Percentiles rank a stretch among this genome's conserved stretches.
Conservation (phyloP, 2,113 vertebrate species). For the Gnathonemus echidnorhynchus region DNA sequence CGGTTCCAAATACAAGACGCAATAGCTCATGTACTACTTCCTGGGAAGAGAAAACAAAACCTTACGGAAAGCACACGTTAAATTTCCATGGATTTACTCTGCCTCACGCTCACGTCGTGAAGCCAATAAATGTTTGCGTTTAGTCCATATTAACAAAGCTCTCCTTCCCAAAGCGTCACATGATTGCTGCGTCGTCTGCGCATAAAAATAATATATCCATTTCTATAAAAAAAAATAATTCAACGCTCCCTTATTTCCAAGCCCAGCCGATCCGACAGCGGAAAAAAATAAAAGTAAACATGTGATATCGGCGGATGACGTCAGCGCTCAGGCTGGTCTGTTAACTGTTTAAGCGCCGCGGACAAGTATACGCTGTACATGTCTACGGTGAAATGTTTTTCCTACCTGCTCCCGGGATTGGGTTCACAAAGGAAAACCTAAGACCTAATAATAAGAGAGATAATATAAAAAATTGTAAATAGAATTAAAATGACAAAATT, state of each 20-base stretch:
- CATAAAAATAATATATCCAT: background rate
- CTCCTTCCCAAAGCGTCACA: conserved; percentile 15
- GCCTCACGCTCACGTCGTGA: conserved; percentile 39
- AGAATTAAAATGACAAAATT: background rate
- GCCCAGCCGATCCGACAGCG: background rate
- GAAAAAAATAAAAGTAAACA: conserved; percentile 1
- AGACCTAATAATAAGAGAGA: background rate
- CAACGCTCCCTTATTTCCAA: conserved; percentile 22
- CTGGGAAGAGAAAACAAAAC: conserved; percentile 7
- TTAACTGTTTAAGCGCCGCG: conserved; percentile 6
- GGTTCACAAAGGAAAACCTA: background rate
- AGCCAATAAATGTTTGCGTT: background rate
- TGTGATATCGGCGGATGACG: conserved; percentile 26
- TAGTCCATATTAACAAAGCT: conserved; percentile 36
- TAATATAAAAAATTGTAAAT: background rate
- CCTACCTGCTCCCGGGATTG: background rate
- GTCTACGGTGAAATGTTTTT: background rate
- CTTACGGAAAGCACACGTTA: conserved; percentile 12
- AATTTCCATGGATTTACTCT: conserved; percentile 31
- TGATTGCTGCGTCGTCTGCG: background rate
- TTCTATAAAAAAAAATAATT: background rate
- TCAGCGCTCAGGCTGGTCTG: background rate
- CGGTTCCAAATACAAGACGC: background rate
- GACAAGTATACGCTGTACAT: background rate
- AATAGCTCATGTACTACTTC: conserved; percentile 10